A percentile compares a stretch with the other conserved stretches of the same genome.
phyloP scores from a whole-genome alignment of 2,113 vertebrate genomes.

The Tupaia tana region DNA sequence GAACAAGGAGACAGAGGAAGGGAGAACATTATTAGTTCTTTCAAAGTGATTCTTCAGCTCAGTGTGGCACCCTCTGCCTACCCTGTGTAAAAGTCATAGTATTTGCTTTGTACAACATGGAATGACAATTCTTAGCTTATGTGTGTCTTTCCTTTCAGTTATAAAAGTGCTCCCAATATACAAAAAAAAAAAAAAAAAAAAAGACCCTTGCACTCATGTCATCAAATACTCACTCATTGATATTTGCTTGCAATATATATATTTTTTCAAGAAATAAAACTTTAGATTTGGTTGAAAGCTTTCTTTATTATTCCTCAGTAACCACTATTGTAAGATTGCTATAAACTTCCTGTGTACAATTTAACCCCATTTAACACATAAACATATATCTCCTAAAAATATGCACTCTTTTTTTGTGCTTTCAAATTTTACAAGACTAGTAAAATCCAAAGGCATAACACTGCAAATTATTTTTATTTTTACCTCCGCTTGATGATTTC shows the following conservation, averaged over 20 bases:
- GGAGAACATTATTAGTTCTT: neutral
- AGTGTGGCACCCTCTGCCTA: neutral
- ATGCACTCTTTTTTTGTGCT: neutral
- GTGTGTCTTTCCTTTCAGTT: neutral
- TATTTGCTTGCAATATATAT: constrained; percentile 14
- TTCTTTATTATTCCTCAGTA: neutral
- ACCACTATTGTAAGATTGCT: neutral
- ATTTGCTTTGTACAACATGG: neutral
- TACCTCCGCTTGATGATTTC: neutral
- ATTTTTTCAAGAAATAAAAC: neutral
- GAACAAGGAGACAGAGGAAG: neutral
- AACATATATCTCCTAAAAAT: neutral
- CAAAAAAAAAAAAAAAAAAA: neutral
- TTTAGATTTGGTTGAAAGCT: neutral
- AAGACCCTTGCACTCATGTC: neutral
- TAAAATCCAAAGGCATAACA: neutral
- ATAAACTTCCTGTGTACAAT: neutral
- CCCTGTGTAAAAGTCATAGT: neutral
- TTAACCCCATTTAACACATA: neutral
- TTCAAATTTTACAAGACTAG: constrained; percentile 1
- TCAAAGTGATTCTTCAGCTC: neutral
- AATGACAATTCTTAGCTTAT: neutral
- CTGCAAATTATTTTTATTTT: constrained; percentile 31
- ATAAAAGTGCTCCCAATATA: constrained; percentile 31
- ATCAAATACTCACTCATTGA: neutral